Evolutionary conservation across 2,113 vertebrate genomes (phyloP).

Genomic region (Tragelaphus scriptus): DNA sequence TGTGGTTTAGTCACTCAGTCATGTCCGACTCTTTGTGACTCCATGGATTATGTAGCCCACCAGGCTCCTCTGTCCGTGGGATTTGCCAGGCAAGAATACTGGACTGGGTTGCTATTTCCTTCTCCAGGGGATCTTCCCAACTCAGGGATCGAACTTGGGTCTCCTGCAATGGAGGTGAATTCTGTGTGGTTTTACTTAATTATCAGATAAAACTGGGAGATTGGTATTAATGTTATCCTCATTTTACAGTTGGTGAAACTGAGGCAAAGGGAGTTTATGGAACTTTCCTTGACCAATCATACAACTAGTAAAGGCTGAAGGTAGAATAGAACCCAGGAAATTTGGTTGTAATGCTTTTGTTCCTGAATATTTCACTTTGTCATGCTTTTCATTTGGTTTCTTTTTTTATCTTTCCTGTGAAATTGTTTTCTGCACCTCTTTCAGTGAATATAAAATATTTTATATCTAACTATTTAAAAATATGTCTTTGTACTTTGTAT

Average conservation of each 20-base stretch:
- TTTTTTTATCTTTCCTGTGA: background rate
- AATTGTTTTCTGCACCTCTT: background rate
- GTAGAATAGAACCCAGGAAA: background rate
- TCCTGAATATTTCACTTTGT: background rate
- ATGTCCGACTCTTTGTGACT: background rate
- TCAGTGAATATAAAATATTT: background rate
- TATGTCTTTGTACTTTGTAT: background rate
- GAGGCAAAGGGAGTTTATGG: background rate
- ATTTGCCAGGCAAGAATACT: background rate
- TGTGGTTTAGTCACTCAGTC: background rate
- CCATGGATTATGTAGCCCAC: background rate
- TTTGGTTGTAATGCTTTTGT: too few relatives aligned
- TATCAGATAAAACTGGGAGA: background rate
- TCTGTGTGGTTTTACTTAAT: background rate
- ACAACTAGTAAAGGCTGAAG: background rate
- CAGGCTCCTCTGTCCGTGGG: background rate
- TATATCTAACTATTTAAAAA: background rate
- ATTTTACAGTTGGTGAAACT: background rate
- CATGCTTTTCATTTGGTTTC: background rate
- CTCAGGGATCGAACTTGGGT: background rate
- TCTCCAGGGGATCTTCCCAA: background rate
- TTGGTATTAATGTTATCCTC: background rate
- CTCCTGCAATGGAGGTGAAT: background rate
- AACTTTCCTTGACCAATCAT: background rate
- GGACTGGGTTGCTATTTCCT: background rate